Percentiles rank a stretch among this genome's conserved stretches.
These are phyloP conservation scores for Dasypus novemcinctus DNA, from an alignment of 2,113 vertebrate genomes.

Conservation along the genomic window DNA sequence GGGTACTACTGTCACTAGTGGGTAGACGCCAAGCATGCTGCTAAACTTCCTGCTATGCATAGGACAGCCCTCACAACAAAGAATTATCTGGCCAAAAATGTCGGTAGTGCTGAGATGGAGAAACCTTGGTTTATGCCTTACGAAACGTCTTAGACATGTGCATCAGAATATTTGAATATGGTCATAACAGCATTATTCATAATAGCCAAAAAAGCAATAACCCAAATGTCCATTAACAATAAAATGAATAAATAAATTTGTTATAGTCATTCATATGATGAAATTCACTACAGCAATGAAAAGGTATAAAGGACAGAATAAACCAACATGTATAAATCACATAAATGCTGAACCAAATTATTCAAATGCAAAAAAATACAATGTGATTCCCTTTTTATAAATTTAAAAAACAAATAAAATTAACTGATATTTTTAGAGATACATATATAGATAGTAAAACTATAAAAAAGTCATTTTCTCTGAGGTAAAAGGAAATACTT, in stretches of 20 bases:
- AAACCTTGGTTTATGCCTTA: neutral
- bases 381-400: neutral
- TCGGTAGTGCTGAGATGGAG: neutral
- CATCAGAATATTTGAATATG: neutral
- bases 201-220: neutral
- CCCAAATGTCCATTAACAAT: neutral
- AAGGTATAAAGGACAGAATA: neutral
- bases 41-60: neutral
- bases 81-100: neutral
- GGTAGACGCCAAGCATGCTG: neutral
- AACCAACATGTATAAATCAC: neutral
- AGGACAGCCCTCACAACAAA: neutral
- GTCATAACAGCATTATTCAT: neutral
- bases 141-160: neutral
- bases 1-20: neutral
- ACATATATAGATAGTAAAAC: neutral
- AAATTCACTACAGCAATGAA: neutral
- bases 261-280: neutral
- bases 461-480: neutral
- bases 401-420: neutral
- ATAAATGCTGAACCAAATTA: neutral
- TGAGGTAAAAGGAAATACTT: no score
- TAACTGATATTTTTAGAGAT: neutral
- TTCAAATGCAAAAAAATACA: neutral
- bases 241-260: neutral